Percentiles rank a stretch among this genome's conserved stretches.
phyloP scores from a whole-genome alignment of 2,797 vertebrate species.

The Iguana delicatissima region DNA sequence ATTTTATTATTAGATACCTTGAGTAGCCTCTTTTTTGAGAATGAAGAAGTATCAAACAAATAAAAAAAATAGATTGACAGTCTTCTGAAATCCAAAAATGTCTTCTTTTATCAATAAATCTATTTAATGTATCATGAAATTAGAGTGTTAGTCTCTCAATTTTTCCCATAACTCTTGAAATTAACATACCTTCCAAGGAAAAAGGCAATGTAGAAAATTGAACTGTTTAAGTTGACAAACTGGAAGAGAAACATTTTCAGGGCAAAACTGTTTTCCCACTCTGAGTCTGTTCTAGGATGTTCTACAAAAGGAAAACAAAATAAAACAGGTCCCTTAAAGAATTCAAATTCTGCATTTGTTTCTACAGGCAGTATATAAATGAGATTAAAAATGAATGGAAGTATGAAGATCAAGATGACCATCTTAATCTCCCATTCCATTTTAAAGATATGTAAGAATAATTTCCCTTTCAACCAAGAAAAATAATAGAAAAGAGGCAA shows the following conservation, averaged over 20 bases:
- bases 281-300: conserved; percentile 96
- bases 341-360: neutral
- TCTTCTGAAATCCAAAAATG: neutral
- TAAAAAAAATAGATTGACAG: neutral
- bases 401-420: neutral
- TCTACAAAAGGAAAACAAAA: conserved; percentile 80
- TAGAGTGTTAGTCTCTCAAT: neutral
- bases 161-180: conserved; percentile 4
- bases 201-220: conserved; percentile 99
- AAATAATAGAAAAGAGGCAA: neutral
- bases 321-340: neutral
- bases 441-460: neutral
- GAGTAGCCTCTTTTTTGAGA: neutral
- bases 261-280: conserved; percentile 99
- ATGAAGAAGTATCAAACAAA: too few species aligned
- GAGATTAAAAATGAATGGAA: rapidly evolving
- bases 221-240: conserved; percentile 99
- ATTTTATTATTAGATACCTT: neutral
- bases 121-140: neutral
- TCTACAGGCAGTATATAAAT: neutral
- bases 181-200: conserved; percentile 94
- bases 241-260: conserved; percentile 99
- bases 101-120: conserved; percentile 8
- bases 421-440: neutral
- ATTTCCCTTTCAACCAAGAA: neutral